Evolutionary conservation across 2,888 invertebrate species (phyloP).

Genomic region (Stramonita haemastoma): DNA sequence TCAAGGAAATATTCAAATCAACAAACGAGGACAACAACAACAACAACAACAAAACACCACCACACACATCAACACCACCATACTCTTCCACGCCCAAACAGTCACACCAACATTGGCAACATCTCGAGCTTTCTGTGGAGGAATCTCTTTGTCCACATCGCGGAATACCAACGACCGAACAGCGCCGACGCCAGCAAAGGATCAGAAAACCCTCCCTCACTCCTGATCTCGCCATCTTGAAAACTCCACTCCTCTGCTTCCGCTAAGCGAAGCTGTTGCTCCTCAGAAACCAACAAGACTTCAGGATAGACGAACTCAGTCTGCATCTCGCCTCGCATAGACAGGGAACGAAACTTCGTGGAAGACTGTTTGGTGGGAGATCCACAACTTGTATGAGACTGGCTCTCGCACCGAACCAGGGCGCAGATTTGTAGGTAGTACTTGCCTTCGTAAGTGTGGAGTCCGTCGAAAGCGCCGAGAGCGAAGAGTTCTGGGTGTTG

Average conservation of each 20-base stretch:
- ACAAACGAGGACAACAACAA: background rate
- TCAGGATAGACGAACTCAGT: conserved; percentile 59
- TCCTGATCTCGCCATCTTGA: conserved; percentile 41
- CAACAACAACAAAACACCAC: background rate
- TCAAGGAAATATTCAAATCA: too few species aligned
- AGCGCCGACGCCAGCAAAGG: conserved; percentile 54
- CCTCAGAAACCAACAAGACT: conserved; percentile 50
- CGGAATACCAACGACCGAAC: conserved; percentile 54
- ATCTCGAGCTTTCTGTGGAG: too few species aligned
- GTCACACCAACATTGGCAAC: background rate
- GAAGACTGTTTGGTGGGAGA: conserved; percentile 44
- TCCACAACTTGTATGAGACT: conserved; percentile 53
- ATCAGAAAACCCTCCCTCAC: conserved; percentile 35
- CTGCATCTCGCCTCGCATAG: conserved; percentile 52
- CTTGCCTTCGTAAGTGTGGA: conserved; percentile 60
- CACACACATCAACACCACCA: background rate
- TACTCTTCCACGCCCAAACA: background rate
- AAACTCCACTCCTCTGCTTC: conserved; percentile 47
- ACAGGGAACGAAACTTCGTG: conserved; percentile 51
- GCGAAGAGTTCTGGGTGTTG: conserved; percentile 55
- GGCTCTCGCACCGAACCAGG: conserved; percentile 58
- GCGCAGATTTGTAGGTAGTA: conserved; percentile 66
- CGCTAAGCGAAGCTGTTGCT: conserved; percentile 46
- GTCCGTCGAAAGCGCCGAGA: conserved; percentile 66
- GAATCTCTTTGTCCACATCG: conserved; percentile 32